Evolutionary conservation across 2,797 vertebrate genomes (phyloP), one percentile per base, ranked within the genome.

Genomic region (Cheirogaleus major): DNA sequence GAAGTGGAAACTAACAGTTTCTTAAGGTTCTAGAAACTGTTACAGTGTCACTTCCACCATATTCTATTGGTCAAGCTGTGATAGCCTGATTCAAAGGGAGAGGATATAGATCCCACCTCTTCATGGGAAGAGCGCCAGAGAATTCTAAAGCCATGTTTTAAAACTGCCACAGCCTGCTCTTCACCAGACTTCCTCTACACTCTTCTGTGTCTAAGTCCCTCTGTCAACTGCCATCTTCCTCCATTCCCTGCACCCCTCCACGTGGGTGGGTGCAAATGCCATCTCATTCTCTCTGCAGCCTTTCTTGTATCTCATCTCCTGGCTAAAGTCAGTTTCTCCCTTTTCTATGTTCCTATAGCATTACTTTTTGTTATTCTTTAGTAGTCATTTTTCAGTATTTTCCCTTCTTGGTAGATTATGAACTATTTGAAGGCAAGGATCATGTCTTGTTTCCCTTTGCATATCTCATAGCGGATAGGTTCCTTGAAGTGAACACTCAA

Each of bases 381-480:
- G 67, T 57, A 38, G 48, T 61, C 57, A 35, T 41, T 84, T 95
- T 88, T 84, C 4, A 38, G 12, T 69, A 41, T 59, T 83, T 96
- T 35, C 38, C 61, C 73, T 75, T 57, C n/a, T 75, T 45, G 30
- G n/a, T 88, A 79, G 78, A 59, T 45, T 45, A 73, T 84, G 32
- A 83, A 87, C n/a, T 81, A 65, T 92, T 78, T 43, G 52, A 84
- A 72, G 9, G 20, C 81, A 89, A 91, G 35, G 63, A 20, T 25
- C 23, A 6, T 88, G 91, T 65, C 67, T 95, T 61, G 2, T 85
- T 92, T 89, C 48, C 65, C 73, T 96, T 89, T 96, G 38, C 20
- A 0, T 84, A 80, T 73, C 45, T 96, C 75, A 27, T 18, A 94
- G n/a, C 35, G 81, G 70, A 61, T 75, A 95, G 14, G 2, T 83